These are phyloP conservation scores for Beris chalybata DNA, from an alignment of 2,888 invertebrate genomes.

Conservation along the genomic window DNA sequence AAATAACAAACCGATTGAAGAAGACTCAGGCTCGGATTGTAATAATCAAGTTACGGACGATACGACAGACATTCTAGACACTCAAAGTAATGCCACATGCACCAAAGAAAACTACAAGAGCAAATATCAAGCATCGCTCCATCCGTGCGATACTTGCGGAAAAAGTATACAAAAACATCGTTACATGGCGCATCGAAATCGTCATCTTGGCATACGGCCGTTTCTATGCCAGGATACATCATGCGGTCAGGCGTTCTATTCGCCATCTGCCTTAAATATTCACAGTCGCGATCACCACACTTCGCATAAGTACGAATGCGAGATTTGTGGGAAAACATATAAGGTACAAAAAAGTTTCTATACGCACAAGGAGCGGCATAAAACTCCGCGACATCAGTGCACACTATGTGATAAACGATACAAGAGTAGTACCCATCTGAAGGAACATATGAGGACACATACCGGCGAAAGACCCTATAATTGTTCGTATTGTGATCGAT, in stretches of 20 bases:
- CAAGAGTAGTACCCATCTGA: slow-evolving; percentile 28
- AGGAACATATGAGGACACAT: slow-evolving; percentile 27
- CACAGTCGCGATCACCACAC: slow-evolving; percentile 24
- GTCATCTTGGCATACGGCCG: slow-evolving; percentile 20
- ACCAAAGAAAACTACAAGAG: not conserved
- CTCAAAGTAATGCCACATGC: no score
- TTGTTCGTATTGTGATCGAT: slow-evolving; percentile 17
- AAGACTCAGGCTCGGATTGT: no score
- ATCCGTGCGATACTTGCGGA: slow-evolving; percentile 30
- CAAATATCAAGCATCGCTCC: slow-evolving; percentile 11
- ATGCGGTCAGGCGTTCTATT: slow-evolving; percentile 26
- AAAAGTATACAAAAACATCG: slow-evolving; percentile 27
- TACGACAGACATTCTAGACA: no score
- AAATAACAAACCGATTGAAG: no score
- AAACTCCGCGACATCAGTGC: slow-evolving; percentile 20
- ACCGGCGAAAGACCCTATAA: slow-evolving; percentile 31
- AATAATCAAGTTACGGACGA: no score
- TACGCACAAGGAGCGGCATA: slow-evolving; percentile 27
- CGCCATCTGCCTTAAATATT: slow-evolving; percentile 14
- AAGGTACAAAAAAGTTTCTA: slow-evolving; percentile 26
- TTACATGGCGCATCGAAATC: slow-evolving; percentile 22
- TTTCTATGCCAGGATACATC: slow-evolving; percentile 5
- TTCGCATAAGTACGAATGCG: slow-evolving; percentile 13
- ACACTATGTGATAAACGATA: slow-evolving; percentile 22
- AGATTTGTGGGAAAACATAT: slow-evolving; percentile 28